Base-by-base conservation (phyloP, 2,888 invertebrate genomes). In the Leptopilina drosophilae region DNA sequence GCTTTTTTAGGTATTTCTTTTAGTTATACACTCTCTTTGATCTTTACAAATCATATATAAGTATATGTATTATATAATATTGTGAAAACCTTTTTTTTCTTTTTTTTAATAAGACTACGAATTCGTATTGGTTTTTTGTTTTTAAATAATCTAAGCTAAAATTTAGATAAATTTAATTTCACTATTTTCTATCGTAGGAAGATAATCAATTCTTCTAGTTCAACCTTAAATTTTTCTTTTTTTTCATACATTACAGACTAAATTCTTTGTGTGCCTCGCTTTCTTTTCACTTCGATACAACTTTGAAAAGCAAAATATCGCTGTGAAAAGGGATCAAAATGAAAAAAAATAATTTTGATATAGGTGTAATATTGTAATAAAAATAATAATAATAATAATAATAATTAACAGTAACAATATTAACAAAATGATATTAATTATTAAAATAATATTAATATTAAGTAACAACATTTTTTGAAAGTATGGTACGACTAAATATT, bases 51-150 rank as follows among this genome's bases (percentile, higher is more conserved):
- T 80, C 56, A 73, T 80, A 78, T 69, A 78, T 42, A 42, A 8
- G 42, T 42, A 42, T 42, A 42, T 42, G 8, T 42, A 79, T 80
- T 80, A 80, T 79, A 77, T 49, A 49, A 49, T 49, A 80, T 78
- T 80, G 80, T 80, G 77, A 81, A 78, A 76, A 78, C 79, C 76
- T 80, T 26, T 81, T 64, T 49, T 49, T 49, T 9, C 11, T 49
- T 49, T 49, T 49, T 49, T 49, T 49, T 49, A 49, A 49, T 78
- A 81, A 82, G 82, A 80, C 80, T 80, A 82, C 59, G 20, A 67
- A 76, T 77, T 82, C 77, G 49, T 78, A 49, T 64, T 79, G 42
- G n/a, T 33, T 73, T 73, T 56, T n/a, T 73, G 53, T 56, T 64
- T 20, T 40, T 59, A 80, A 64, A 59, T 49, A 49, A 49, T 49